Evolutionary conservation across 2,888 invertebrate genomes (phyloP), one percentile per base, ranked within the genome.

Genomic region (Aphidoletes aphidimyza): DNA sequence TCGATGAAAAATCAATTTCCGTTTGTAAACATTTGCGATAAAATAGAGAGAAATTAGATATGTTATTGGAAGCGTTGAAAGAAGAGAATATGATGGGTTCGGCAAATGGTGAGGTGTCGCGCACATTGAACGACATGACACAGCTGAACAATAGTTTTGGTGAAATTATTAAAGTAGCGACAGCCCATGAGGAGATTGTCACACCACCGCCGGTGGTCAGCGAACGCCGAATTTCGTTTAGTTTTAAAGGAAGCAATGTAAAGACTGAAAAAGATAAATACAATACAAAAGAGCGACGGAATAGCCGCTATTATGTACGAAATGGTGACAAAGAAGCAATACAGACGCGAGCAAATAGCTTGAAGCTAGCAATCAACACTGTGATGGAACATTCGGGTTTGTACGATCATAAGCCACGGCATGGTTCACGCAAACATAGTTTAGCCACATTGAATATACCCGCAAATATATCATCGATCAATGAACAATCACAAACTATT

Each of bases 301-400:
- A 88, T 8, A 90, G 89, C 83, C 88, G 90, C 0, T 88, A 88
- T 0, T 81, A 8, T 37, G 86, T 91, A 37, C 89, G 91, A 85
- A 91, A 92, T 85, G 90, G 90, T 86, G 93, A 93, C 86, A 92
- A 91, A 86, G 93, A 93, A 86, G 91, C 91, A 22, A 88, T 93
- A 45, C 91, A 93, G 86, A 90, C 91, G 85, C 91, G 96, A 84
- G 95, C 95, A 26, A 95, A 96, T 88, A 96, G 96, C 89, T 91
- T 96, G 86, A 96, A 96, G 89, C 93, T 94, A 87, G 96, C 96
- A 34, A 93, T 96, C 85, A 92, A 95, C 86, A 94, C 93, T 89
- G 92, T 96, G 59, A 94, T 96, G 84, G 95, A 95, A 88, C 94
- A 95, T 88, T 94, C 95, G 0, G 96, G 81, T 81, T 11, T 81